A percentile compares a stretch with the other conserved stretches of the same genome.
These are phyloP conservation scores for Lepilemur ruficaudatus DNA, from an alignment of 2,797 vertebrate species.

Conservation along the genomic window DNA sequence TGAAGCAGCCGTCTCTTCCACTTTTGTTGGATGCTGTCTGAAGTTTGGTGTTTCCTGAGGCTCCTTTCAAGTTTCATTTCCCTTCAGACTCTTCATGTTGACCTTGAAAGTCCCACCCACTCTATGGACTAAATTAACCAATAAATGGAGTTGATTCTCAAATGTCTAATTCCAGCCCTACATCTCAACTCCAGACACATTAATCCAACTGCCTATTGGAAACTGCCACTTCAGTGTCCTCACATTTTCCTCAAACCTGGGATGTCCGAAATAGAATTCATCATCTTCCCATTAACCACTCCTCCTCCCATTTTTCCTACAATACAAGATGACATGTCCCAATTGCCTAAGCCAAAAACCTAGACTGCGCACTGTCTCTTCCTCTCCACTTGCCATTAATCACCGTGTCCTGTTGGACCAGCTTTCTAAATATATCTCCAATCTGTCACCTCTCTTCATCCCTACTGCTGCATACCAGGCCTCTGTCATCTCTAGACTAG, in stretches of 20 bases:
- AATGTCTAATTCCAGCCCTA: slow-evolving; percentile 31
- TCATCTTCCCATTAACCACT: slow-evolving; percentile 59
- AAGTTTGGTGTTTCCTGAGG: neutral
- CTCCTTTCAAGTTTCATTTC: neutral
- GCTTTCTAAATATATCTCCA: slow-evolving; percentile 70
- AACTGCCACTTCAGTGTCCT: slow-evolving; percentile 41
- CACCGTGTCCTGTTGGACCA: slow-evolving; percentile 40
- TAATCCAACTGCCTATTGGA: slow-evolving; percentile 61
- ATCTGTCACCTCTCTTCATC: slow-evolving; percentile 46
- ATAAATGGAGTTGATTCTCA: neutral
- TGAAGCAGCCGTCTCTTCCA: neutral
- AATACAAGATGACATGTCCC: slow-evolving; percentile 36
- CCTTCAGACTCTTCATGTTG: neutral
- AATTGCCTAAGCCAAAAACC: slow-evolving; percentile 23
- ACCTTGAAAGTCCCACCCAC: neutral
- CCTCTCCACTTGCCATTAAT: slow-evolving; percentile 55
- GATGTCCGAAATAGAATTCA: slow-evolving; percentile 64
- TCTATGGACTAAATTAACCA: neutral
- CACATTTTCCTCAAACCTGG: slow-evolving; percentile 53
- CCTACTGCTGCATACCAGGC: neutral
- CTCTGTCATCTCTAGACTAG: neutral
- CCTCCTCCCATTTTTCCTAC: slow-evolving; percentile 53
- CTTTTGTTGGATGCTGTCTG: neutral
- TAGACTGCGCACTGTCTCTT: slow-evolving; percentile 16
- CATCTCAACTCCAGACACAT: slow-evolving; percentile 62